Conservation (phyloP, 2,797 vertebrate genomes). For the Sphenodon punctatus region DNA sequence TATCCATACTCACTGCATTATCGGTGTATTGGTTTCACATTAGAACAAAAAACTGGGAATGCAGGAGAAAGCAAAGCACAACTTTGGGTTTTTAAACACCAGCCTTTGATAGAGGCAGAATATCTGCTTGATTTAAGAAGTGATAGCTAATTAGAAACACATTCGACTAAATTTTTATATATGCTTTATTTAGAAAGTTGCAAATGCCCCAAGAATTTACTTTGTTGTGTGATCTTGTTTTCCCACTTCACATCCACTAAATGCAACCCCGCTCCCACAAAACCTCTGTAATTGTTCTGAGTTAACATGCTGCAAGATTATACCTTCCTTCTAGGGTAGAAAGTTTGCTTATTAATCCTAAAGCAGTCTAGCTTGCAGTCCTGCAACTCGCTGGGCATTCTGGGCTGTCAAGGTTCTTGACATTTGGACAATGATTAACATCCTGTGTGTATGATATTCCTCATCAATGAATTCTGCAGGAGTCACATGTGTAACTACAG, state of each 20-base stretch:
- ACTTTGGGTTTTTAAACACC: no score
- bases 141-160: not conserved
- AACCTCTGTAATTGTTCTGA: not conserved
- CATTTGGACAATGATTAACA: conserved; percentile 65
- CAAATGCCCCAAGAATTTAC: not conserved
- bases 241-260: not conserved
- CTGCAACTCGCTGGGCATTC: conserved; percentile 23
- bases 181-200: not conserved
- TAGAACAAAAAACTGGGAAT: no score
- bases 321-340: not conserved
- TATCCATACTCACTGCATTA: not conserved
- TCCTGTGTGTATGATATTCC: conserved; percentile 52
- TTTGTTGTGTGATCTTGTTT: not conserved
- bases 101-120: no score
- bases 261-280: not conserved
- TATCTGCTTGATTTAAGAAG: not conserved
- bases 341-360: conserved; percentile 52
- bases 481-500: conserved; percentile 52
- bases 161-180: not conserved
- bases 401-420: conserved; percentile 48
- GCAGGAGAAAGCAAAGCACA: no score
- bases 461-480: conserved; percentile 67
- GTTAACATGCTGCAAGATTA: conserved; percentile 19
- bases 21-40: no score
- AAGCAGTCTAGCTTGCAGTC: conserved; percentile 24